Evolutionary conservation across 2,113 vertebrate genomes (phyloP), one percentile per base, ranked within the genome.

Genomic region (Syngnathus typhle): DNA sequence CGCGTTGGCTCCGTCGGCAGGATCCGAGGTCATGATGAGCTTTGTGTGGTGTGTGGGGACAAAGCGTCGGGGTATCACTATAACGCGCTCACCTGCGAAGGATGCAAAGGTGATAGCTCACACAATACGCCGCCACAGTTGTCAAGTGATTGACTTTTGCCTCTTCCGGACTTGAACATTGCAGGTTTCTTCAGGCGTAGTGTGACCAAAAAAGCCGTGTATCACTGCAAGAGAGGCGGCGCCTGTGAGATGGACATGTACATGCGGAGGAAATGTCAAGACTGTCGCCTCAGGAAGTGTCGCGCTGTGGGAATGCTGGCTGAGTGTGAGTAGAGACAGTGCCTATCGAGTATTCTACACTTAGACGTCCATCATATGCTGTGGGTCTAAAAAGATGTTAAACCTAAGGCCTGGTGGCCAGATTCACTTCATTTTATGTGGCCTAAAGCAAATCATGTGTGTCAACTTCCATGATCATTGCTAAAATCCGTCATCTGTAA

Each of bases 191-290:
- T 98, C 79, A 87, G 93, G 43, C 92, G 93, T 2, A 98, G 95
- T 27, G 94, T 98, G 69, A 97, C 94, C 38, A 98, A 96, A 83
- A 97, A 98, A 41, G 94, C 94, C 0, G 93, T 94, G 43, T 98
- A 97, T 70, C 92, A 89, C 68, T 98, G 95, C 74, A 98, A 98
- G 90, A 98, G 90, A 3, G 94, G 95, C 0, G 95, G 95, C 0
- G 85, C 93, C 70, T 96, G 95, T 68, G 95, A 99, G 90, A 98
- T 98, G 95, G 95, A 97, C 87, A 95, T 95, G 94, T 98, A 98
- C 83, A 98, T 96, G 95, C 84, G 93, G 37, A 93, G 96, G 80
- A 98, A 99, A 86, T 98, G 95, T 75, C 96, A 96, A 77, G 95
- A 95, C 82, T 98, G 95, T 77, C 93, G 95, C 68, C 71, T 98